Conservation (phyloP, 53 echinoderm and acorn worm genomes). For the Luidia sarsii region DNA sequence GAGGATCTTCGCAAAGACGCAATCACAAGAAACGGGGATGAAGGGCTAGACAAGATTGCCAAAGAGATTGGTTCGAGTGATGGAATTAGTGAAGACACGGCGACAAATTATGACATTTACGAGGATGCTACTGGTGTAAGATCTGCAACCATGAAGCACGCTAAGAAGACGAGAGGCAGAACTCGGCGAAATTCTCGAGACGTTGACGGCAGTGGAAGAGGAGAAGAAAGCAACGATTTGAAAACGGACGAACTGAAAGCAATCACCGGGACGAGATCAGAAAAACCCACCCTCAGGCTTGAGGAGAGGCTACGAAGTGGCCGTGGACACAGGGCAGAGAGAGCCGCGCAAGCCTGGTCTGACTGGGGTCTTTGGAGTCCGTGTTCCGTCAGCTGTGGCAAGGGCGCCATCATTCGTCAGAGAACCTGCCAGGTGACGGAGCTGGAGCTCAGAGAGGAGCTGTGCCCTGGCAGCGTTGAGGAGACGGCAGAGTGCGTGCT, state of each 20-base stretch:
- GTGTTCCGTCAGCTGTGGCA: conserved; percentile 57
- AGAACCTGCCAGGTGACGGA: conserved; percentile 7
- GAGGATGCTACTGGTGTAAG: neutral
- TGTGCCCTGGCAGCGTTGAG: conserved; percentile 18
- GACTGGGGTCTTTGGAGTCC: conserved; percentile 47
- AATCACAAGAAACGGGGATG: neutral
- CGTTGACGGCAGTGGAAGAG: neutral
- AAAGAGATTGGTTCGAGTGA: neutral
- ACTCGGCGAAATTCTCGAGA: too few relatives aligned
- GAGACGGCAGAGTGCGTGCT: conserved; percentile 40
- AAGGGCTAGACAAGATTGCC: neutral
- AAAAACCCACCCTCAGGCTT: too few relatives aligned
- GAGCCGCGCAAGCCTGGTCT: conserved; percentile 23
- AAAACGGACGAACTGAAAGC: too few relatives aligned
- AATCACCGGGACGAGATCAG: too few relatives aligned
- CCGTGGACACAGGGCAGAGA: neutral
- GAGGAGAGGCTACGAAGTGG: neutral
- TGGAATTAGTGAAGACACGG: too few relatives aligned
- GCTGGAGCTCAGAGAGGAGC: neutral
- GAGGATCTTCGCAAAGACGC: neutral
- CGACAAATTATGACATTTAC: too few relatives aligned
- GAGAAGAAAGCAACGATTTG: neutral
- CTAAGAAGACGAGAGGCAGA: too few relatives aligned
- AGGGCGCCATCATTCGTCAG: conserved; percentile 23
- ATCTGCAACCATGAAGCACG: too few relatives aligned